A percentile compares a stretch with the other conserved stretches of the same genome.
These are phyloP conservation scores for Caenorhabditis japonica DNA, from an alignment of 2,888 invertebrate species.

Conservation along the genomic window DNA sequence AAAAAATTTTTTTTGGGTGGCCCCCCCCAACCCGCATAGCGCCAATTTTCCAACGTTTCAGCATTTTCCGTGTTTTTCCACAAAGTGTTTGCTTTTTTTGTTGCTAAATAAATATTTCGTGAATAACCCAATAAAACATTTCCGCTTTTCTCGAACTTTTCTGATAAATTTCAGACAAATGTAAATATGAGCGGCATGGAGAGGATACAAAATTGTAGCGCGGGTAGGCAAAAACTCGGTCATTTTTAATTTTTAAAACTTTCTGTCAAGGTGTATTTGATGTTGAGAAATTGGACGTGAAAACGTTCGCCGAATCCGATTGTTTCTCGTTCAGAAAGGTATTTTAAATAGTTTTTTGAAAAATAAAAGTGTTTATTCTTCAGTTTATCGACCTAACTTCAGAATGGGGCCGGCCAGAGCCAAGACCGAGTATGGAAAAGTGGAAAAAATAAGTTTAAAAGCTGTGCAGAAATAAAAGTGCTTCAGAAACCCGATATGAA, in stretches of 20 bases:
- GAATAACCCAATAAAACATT: too few species aligned
- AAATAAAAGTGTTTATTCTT: not conserved
- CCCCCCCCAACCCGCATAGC: too few species aligned
- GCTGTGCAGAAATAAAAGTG: slow-evolving; percentile 7
- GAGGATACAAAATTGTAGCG: not conserved
- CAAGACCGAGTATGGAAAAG: slow-evolving; percentile 23
- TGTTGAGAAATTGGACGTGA: not conserved
- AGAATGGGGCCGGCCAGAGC: slow-evolving; percentile 2
- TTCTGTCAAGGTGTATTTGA: slow-evolving; percentile 22
- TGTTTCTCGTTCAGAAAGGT: slow-evolving; percentile 14
- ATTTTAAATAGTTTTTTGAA: not conserved
- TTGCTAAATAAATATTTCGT: too few species aligned
- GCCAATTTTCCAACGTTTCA: too few species aligned
- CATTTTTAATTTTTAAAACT: not conserved
- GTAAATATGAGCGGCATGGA: slow-evolving; percentile 10
- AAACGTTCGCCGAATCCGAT: not conserved
- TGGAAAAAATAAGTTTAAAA: not conserved
- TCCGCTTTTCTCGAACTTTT: too few species aligned
- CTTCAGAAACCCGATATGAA: too few species aligned
- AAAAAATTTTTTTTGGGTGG: too few species aligned
- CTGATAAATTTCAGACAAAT: too few species aligned
- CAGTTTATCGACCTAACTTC: slow-evolving; percentile 8
- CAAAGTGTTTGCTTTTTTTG: too few species aligned
- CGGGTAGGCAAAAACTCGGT: slow-evolving; percentile 1
- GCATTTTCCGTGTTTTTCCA: too few species aligned